A percentile compares a stretch with the other conserved stretches of the same genome.
phyloP scores from a whole-genome alignment of 2,888 invertebrate genomes.

The Sesamia inferens region DNA sequence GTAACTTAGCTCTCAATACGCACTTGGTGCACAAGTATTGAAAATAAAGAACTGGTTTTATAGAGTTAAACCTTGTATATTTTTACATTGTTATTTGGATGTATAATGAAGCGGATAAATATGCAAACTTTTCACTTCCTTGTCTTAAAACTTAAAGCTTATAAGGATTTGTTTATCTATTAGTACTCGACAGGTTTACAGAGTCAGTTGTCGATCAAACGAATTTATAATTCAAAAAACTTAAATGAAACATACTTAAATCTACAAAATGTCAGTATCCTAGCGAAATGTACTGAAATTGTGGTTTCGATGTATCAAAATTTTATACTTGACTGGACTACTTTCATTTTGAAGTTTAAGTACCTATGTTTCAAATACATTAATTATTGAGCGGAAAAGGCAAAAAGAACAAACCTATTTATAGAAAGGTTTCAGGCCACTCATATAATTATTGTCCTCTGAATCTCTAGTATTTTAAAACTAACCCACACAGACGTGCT shows the following conservation, averaged over 20 bases:
- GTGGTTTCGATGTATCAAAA: neutral
- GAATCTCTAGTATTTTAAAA: neutral
- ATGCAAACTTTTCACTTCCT: constrained; percentile 40
- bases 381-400: neutral
- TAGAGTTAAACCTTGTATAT: constrained; percentile 41
- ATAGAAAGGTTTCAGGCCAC: neutral
- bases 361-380: neutral
- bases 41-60: constrained; percentile 36
- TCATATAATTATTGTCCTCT: neutral
- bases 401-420: neutral
- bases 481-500: neutral
- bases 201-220: neutral
- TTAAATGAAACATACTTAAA: neutral
- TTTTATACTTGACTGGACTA: neutral
- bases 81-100: constrained; percentile 34
- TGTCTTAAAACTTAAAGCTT: constrained; percentile 8
- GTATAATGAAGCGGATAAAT: constrained; percentile 28
- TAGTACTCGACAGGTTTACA: constrained; percentile 15
- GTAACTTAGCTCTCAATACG: constrained; percentile 28
- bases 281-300: no score
- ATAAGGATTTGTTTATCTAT: constrained; percentile 23
- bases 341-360: neutral
- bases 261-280: no score
- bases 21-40: constrained; percentile 31
- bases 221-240: neutral